Evolutionary conservation across 2,797 vertebrate genomes (phyloP).

Genomic region (Intellagama lesueurii): DNA sequence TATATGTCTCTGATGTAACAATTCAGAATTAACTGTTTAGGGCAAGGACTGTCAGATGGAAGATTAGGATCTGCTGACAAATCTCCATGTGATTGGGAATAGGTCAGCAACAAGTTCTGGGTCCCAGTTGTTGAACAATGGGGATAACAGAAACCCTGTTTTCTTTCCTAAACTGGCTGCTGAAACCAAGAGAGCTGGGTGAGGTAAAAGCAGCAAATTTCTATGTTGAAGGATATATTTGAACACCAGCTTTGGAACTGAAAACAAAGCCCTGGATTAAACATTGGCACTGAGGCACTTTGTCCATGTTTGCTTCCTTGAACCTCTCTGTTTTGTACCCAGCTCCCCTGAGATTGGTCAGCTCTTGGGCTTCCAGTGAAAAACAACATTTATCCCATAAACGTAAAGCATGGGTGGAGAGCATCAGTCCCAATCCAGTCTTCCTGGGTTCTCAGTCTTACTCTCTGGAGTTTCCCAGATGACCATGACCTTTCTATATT

Average conservation of each 20-base stretch:
- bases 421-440: too few species aligned
- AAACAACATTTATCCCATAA: neutral
- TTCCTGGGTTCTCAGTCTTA: too few species aligned
- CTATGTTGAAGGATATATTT: neutral
- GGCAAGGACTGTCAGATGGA: neutral
- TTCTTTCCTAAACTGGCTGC: neutral
- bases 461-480: too few species aligned
- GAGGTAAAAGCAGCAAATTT: neutral
- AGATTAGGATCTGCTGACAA: neutral
- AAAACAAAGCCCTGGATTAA: neutral
- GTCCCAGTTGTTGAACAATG: neutral
- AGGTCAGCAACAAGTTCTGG: neutral
- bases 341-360: neutral
- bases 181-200: neutral
- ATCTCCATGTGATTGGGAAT: neutral
- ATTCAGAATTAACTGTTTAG: conserved; percentile 59
- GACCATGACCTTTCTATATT: too few species aligned
- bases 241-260: neutral
- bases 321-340: neutral
- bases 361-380: neutral
- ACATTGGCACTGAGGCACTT: too few species aligned
- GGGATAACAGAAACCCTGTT: neutral
- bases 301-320: neutral
- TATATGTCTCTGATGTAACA: conserved; percentile 48
- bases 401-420: neutral